A percentile compares a stretch with the other conserved stretches of the same genome.
Conservation (phyloP, 1,140 invertebrate species). For the Leucophenga varia region DNA sequence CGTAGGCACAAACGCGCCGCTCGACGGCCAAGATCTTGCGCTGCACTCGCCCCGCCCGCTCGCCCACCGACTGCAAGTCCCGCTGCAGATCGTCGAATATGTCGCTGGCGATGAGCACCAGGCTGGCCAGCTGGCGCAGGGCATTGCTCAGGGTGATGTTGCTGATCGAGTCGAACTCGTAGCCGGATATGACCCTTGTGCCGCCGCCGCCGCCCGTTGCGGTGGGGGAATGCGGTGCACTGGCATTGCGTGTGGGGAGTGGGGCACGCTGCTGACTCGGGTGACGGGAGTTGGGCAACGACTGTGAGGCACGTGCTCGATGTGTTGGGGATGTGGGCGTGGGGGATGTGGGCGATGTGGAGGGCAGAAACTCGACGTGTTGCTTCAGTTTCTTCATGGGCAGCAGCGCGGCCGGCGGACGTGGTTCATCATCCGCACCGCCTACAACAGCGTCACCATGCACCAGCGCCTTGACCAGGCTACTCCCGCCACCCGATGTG, state of each 20-base stretch:
- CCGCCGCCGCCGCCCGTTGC: constrained; percentile 11
- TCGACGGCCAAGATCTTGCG: constrained; percentile 65
- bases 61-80: constrained; percentile 67
- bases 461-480: constrained; percentile 22
- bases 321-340: constrained; percentile 8
- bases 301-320: constrained; percentile 27
- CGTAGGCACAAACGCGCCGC: constrained; percentile 64
- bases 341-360: constrained; percentile 29
- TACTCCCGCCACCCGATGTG: constrained; percentile 5
- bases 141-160: constrained; percentile 77
- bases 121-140: constrained; percentile 73
- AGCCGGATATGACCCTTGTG: constrained; percentile 59
- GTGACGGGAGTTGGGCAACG: constrained; percentile 39
- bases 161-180: constrained; percentile 73
- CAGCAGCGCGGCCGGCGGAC: constrained; percentile 28
- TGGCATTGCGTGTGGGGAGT: constrained; percentile 2
- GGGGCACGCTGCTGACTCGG: constrained; percentile 31
- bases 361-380: constrained; percentile 43
- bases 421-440: constrained; percentile 21
- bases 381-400: constrained; percentile 50
- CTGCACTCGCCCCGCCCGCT: constrained; percentile 66
- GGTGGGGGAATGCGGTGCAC: constrained; percentile 39
- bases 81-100: constrained; percentile 73
- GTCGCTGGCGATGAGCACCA: constrained; percentile 74
- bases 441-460: constrained; percentile 5